A percentile compares a stretch with the other conserved stretches of the same genome.
Evolutionary conservation across 2,797 vertebrate species (phyloP).

Genomic region (Chrosomus eos): DNA sequence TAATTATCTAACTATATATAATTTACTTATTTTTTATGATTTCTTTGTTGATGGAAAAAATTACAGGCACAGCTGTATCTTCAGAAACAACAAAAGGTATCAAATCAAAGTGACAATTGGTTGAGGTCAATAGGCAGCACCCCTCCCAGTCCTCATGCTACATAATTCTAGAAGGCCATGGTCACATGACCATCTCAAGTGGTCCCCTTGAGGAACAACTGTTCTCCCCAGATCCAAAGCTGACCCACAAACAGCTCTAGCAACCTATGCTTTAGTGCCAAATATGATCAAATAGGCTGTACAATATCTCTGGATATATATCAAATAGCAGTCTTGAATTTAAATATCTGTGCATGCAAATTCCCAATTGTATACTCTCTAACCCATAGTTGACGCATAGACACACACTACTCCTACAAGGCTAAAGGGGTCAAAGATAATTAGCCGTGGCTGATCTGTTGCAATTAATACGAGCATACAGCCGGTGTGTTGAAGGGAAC

Average conservation of each 20-base stretch:
- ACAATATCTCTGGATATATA: background rate
- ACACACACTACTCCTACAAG: slow-evolving; percentile 16
- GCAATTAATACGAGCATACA: slow-evolving; percentile 76
- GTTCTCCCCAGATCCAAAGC: slow-evolving; percentile 24
- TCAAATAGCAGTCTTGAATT: background rate
- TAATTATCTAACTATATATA: background rate
- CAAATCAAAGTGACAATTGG: slow-evolving; percentile 9
- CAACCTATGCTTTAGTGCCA: slow-evolving; percentile 13
- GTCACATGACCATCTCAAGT: slow-evolving; percentile 32
- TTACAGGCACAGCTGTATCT: background rate
- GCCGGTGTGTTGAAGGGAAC: slow-evolving; percentile 62
- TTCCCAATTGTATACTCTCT: slow-evolving; percentile 7
- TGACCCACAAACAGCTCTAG: slow-evolving; percentile 9
- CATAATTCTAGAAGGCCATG: slow-evolving; percentile 28
- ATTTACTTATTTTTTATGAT: background rate
- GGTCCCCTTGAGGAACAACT: slow-evolving; percentile 39
- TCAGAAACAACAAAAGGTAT: background rate
- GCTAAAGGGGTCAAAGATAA: slow-evolving; percentile 62
- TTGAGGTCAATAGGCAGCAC: slow-evolving; percentile 15
- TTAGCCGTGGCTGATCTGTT: slow-evolving; percentile 64
- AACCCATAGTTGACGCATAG: slow-evolving; percentile 4
- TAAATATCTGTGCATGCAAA: background rate
- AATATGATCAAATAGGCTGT: slow-evolving; percentile 13
- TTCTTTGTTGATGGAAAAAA: background rate
- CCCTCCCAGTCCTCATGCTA: slow-evolving; percentile 11